Conservation (phyloP, 2,888 invertebrate species). For the Cryptus viduatorius region DNA sequence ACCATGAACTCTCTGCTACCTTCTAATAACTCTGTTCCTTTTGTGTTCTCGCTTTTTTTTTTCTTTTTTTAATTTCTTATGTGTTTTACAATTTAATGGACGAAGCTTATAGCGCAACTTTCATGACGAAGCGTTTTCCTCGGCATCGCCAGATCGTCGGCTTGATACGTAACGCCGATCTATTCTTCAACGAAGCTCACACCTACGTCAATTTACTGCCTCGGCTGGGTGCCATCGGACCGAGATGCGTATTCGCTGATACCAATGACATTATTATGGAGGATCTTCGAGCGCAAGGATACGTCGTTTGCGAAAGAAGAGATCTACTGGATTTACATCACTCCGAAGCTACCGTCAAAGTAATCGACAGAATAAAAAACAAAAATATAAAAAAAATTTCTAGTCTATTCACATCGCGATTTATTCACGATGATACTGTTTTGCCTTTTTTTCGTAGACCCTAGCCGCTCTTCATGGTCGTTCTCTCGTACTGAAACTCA, state of each 20-base stretch:
- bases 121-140: slow-evolving; percentile 74
- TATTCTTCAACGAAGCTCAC: slow-evolving; percentile 75
- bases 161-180: slow-evolving; percentile 64
- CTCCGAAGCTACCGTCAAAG: slow-evolving; percentile 72
- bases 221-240: slow-evolving; percentile 69
- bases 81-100: slow-evolving; percentile 23
- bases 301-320: slow-evolving; percentile 70
- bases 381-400: background rate
- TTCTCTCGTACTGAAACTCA: slow-evolving; percentile 73
- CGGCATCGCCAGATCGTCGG: slow-evolving; percentile 63
- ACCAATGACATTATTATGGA: slow-evolving; percentile 74
- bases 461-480: slow-evolving; percentile 77
- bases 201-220: slow-evolving; percentile 73
- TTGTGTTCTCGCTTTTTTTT: slow-evolving; percentile 6
- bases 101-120: slow-evolving; percentile 73
- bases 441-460: slow-evolving; percentile 68
- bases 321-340: slow-evolving; percentile 75
- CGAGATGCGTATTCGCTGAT: slow-evolving; percentile 72
- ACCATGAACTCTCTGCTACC: slow-evolving; percentile 4
- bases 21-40: slow-evolving; percentile 13
- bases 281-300: slow-evolving; percentile 73
- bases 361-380: slow-evolving; percentile 48
- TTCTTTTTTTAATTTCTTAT: slow-evolving; percentile 20
- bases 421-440: background rate
- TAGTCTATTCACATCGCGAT: background rate